A percentile compares a stretch with the other conserved stretches of the same genome.
Conservation (phyloP, 2,113 vertebrate genomes). For the Copsychus sechellarum region DNA sequence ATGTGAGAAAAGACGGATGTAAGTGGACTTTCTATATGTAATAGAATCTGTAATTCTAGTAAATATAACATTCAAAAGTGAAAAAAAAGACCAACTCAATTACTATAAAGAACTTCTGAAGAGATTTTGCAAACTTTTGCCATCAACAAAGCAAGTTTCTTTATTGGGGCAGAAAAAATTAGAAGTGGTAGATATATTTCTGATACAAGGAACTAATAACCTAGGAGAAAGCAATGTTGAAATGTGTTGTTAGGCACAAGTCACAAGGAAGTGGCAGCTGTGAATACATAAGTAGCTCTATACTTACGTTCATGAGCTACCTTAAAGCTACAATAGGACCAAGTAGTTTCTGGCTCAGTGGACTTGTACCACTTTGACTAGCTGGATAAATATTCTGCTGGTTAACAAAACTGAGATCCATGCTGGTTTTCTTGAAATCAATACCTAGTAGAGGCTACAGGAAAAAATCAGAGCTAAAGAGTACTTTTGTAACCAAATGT, state of each 20-base stretch:
- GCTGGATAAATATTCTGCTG: not conserved
- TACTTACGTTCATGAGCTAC: not conserved
- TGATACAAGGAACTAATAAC: not conserved
- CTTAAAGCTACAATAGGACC: not conserved
- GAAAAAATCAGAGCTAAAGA: not conserved
- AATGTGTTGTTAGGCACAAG: not conserved
- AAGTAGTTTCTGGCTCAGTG: not conserved
- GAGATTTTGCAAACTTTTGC: not conserved
- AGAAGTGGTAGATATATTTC: not conserved
- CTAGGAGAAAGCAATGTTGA: not conserved
- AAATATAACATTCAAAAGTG: not conserved
- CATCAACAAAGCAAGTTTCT: not conserved
- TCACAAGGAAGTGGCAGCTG: not conserved
- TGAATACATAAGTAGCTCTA: not conserved
- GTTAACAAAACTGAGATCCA: not conserved
- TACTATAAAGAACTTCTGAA: not conserved
- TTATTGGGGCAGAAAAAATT: not conserved
- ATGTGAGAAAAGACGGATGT: not conserved
- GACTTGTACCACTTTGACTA: not conserved
- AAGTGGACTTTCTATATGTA: not conserved
- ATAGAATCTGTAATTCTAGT: conserved; percentile 16
- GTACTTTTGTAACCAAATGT: not conserved
- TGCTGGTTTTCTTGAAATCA: not conserved
- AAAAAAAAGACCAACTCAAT: not conserved
- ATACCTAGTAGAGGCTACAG: not conserved